Evolutionary conservation across 2,113 vertebrate species (phyloP), one percentile per base, ranked within the genome.

Genomic region (Pachyramphus minor): DNA sequence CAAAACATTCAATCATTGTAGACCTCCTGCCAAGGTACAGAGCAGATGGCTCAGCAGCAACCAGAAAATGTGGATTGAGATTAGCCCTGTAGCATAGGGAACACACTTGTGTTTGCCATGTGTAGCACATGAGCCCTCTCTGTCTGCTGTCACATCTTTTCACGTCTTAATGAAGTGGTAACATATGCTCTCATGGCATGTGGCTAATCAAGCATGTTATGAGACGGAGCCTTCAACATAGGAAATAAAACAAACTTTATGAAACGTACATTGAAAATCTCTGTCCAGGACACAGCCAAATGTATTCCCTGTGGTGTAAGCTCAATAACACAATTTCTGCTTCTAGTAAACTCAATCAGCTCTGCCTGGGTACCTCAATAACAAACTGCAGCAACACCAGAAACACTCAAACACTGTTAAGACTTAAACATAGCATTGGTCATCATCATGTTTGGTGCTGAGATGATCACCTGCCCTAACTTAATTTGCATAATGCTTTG

Each of bases 21-120:
- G 69, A 66, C 11, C 52, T 85, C 71, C 84, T 96, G 75, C 77
- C 77, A 89, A 62, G 55, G 52, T 75, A 69, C 23, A 81, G n/a
- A 94, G 83, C 77, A 94, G 71, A 89, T 72, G 79, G 87, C 80
- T 93, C 37, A 37, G 85, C 67, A 87, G 58, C 76, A 84, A 77
- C 44, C 63, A 94, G 52, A 82, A 91, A 77, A 90, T 67, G 89
- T 47, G 82, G 88, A 84, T 12, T 93, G 49, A 86, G n/a, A 73
- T 41, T 21, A 13, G 21, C 84, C 39, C 74, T 87, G 8, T 9
- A 66, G 52, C 3, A 2, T 4, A 63, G 58, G 50, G 58, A 93
- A 79, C 66, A 55, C 30, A 8, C 20, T 42, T 27, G n/a, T 77
- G 39, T 77, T 93, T 80, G 55, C 69, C 8, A 13, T 19, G 49